Percentiles rank a stretch among this genome's conserved stretches.
phyloP scores from a whole-genome alignment of 1,140 invertebrate genomes.

The Apolygus lucorum region DNA sequence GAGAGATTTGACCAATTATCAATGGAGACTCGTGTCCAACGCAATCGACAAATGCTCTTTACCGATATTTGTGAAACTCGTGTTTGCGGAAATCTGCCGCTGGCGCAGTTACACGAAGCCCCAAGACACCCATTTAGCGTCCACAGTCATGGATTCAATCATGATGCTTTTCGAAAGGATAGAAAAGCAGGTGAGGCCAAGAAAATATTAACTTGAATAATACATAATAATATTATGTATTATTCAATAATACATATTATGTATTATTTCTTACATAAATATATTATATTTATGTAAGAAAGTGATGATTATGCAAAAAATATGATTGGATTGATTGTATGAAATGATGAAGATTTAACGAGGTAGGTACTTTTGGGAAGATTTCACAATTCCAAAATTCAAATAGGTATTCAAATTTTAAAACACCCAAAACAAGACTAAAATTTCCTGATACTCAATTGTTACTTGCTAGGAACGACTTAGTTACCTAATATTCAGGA shows the following conservation, averaged over 20 bases:
- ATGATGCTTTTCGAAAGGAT: conserved; percentile 94
- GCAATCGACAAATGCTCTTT: conserved; percentile 88
- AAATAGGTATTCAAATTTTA: too few species aligned
- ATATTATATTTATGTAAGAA: background rate
- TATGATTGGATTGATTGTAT: background rate
- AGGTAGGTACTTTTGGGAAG: too few species aligned
- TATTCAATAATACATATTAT: too few species aligned
- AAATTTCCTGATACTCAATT: too few species aligned
- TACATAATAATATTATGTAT: too few species aligned
- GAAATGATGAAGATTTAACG: too few species aligned
- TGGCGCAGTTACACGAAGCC: conserved; percentile 96
- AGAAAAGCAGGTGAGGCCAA: conserved; percentile 63
- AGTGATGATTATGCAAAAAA: background rate
- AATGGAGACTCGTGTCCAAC: conserved; percentile 90
- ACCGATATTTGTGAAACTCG: conserved; percentile 94
- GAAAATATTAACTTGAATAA: too few species aligned
- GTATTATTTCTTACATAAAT: background rate
- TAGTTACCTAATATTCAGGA: too few species aligned
- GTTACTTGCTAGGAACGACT: too few species aligned
- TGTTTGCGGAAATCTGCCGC: conserved; percentile 90
- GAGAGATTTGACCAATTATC: conserved; percentile 80
- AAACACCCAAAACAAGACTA: too few species aligned
- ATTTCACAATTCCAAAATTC: too few species aligned
- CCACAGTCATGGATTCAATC: conserved; percentile 94
- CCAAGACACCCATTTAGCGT: conserved; percentile 81